Evolutionary conservation across 2,888 invertebrate species (phyloP).

Genomic region (Ceriagrion tenellum): DNA sequence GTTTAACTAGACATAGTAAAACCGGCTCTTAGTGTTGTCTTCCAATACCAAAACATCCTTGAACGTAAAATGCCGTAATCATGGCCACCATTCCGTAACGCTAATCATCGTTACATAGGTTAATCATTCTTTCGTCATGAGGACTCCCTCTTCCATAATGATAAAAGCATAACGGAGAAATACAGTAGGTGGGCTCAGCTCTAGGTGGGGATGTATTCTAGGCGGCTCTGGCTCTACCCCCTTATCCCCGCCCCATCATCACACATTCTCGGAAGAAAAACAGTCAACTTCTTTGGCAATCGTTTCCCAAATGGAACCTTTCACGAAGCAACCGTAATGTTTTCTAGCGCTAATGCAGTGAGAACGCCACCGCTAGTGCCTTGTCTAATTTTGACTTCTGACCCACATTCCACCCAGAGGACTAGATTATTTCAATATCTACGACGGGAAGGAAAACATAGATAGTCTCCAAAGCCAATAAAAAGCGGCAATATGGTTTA

Average conservation of each 20-base stretch:
- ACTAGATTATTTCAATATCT: not conserved
- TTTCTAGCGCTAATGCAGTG: not conserved
- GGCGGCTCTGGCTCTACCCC: no score
- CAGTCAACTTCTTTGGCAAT: not conserved
- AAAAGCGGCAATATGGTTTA: no score
- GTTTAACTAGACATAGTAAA: no score
- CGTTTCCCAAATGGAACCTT: not conserved
- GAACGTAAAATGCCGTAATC: no score
- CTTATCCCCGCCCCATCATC: not conserved
- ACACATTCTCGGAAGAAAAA: not conserved
- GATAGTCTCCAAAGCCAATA: no score
- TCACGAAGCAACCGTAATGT: not conserved
- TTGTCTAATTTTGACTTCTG: not conserved
- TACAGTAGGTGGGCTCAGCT: not conserved
- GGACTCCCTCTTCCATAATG: no score
- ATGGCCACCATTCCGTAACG: no score
- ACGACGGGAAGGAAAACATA: not conserved
- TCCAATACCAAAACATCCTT: no score
- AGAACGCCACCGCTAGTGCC: not conserved
- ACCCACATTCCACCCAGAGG: not conserved
- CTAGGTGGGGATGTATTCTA: no score
- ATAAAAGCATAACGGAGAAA: not conserved
- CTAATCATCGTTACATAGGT: no score
- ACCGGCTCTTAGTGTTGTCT: no score
- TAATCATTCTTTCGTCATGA: no score